Evolutionary conservation across 2,888 invertebrate species (phyloP), one percentile per base, ranked within the genome.

Genomic region (Papilio protenor): DNA sequence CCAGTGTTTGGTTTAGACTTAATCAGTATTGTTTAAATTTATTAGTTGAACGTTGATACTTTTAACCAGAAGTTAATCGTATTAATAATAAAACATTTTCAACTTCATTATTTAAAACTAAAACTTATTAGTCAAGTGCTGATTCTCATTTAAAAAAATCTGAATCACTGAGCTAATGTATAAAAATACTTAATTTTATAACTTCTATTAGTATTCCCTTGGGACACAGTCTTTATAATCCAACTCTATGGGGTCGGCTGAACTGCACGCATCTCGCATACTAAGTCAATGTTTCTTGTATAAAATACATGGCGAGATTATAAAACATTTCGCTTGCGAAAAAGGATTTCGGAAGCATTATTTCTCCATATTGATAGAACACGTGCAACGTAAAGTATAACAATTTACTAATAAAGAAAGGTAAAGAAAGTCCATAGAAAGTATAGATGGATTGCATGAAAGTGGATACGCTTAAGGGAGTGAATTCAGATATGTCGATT

Each of bases 181-280:
- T 55, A 72, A 74, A 49, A 59, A 49, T 77, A 21, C 40, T 66
- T 66, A 64, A 45, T 64, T 77, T 64, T 64, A 61, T 55, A 64
- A 52, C 33, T 23, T 33, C 55, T 55, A 61, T 77, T 75, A 75
- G 64, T 73, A 79, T 79, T 79, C 77, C 69, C 77, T 18, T 64
- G 71, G 77, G 72, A 75, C 18, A n/a, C 72, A 16, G 33, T 40
- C 55, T 66, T 75, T 74, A 77, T 79, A 79, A 77, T 72, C 79
- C 76, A 40, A 70, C 47, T 23, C 2, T 27, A 66, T 70, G 75
- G 59, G 47, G 72, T 27, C 72, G 70, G 52, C 76, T 72, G 45
- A 66, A 72, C 21, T 18, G 47, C 49, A 23, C 79, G 74, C 70
- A 70, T n/a, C 55, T 55, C 74, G 79, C 76, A 79, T 79, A 79